These are phyloP conservation scores for Austrofundulus limnaeus DNA, from an alignment of 2,113 vertebrate species.

Conservation along the genomic window DNA sequence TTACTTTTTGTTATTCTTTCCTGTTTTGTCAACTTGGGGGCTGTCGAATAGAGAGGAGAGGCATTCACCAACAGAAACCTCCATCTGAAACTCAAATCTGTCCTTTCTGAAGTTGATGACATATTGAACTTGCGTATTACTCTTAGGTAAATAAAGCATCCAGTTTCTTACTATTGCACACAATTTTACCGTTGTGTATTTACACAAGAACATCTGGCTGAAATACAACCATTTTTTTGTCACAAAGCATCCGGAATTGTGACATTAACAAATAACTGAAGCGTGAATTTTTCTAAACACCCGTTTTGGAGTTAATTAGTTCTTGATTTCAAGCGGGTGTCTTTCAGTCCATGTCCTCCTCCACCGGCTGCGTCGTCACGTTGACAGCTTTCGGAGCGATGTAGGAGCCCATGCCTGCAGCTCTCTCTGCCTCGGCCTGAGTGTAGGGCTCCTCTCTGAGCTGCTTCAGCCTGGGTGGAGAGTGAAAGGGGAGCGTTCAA, in stretches of 20 bases:
- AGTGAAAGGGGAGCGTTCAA: not conserved
- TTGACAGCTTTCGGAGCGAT: conserved; percentile 81
- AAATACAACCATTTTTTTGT: conserved; percentile 1
- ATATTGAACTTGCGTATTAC: not conserved
- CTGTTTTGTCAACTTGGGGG: not conserved
- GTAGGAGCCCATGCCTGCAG: conserved; percentile 96
- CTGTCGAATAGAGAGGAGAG: too few relatives aligned
- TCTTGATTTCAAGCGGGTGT: not conserved
- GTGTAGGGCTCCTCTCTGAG: conserved; percentile 90
- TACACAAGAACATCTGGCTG: not conserved
- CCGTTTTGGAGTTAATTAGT: conserved; percentile 18
- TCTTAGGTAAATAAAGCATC: too few relatives aligned
- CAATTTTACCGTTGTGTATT: not conserved
- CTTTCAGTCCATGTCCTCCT: conserved; percentile 80
- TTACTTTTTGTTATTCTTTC: not conserved
- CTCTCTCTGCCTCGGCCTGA: conserved; percentile 92
- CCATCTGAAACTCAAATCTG: not conserved
- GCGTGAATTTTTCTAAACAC: not conserved
- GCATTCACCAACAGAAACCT: not conserved
- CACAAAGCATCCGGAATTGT: conserved; percentile 19
- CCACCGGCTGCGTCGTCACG: conserved; percentile 84
- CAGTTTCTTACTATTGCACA: too few relatives aligned
- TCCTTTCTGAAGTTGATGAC: not conserved
- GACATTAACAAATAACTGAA: conserved; percentile 8
- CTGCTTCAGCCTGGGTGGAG: conserved; percentile 83